Evolutionary conservation across 2,888 invertebrate genomes (phyloP).

Genomic region (Girardia tigrina): DNA sequence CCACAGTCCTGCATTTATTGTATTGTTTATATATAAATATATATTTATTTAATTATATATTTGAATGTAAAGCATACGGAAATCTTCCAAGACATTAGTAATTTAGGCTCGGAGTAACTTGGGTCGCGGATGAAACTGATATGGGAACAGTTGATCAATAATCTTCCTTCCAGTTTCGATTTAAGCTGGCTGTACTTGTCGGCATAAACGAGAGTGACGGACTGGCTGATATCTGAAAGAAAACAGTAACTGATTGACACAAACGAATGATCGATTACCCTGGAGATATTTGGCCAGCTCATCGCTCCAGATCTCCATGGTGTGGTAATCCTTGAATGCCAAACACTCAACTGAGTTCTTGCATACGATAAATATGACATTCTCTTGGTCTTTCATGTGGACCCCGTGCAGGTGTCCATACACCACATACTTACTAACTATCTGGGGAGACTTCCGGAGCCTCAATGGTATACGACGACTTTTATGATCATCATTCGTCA

Average conservation of each 20-base stretch:
- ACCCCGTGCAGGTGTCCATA: background rate
- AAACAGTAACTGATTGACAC: background rate
- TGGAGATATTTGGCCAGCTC: background rate
- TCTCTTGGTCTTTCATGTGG: background rate
- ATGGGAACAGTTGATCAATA: conserved; percentile 5
- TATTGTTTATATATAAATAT: background rate
- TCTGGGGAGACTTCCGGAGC: background rate
- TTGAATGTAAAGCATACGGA: background rate
- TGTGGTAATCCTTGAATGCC: background rate
- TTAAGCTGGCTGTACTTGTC: background rate
- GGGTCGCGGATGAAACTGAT: background rate
- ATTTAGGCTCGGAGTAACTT: background rate
- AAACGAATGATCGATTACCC: background rate
- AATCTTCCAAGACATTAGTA: conserved; percentile 1
- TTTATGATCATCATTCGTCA: background rate
- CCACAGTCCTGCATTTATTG: no score
- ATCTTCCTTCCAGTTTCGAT: background rate
- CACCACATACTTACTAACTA: background rate
- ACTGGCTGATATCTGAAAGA: background rate
- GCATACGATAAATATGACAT: background rate
- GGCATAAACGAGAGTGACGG: background rate
- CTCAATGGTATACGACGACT: background rate
- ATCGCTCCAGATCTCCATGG: background rate
- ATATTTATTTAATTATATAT: no score
- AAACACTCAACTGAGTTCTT: background rate